These are phyloP conservation scores for Acrobasis consociella DNA, from an alignment of 2,888 invertebrate species.

Conservation along the genomic window DNA sequence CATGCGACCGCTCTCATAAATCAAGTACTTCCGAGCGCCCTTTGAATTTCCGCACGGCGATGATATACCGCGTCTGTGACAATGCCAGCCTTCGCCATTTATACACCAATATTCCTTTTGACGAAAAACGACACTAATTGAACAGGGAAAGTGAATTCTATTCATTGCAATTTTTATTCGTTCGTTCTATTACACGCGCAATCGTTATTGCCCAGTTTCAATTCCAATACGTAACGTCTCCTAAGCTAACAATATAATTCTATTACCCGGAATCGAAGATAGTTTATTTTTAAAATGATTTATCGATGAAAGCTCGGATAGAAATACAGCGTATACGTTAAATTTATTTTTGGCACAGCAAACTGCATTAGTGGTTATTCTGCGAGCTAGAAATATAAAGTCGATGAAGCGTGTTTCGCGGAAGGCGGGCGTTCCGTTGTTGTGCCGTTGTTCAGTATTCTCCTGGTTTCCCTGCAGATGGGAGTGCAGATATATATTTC, in stretches of 20 bases:
- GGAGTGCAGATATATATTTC: constrained; percentile 59
- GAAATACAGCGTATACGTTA: constrained; percentile 24
- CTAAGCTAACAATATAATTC: constrained; percentile 1
- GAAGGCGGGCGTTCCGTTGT: constrained; percentile 15
- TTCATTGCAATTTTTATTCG: constrained; percentile 35
- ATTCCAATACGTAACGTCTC: neutral
- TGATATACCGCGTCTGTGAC: constrained; percentile 73
- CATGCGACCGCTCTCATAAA: constrained; percentile 69
- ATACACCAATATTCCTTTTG: constrained; percentile 69
- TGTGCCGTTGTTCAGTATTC: constrained; percentile 36
- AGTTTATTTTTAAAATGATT: neutral
- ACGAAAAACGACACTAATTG: constrained; percentile 64
- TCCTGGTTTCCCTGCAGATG: constrained; percentile 39
- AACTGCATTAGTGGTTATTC: constrained; percentile 23
- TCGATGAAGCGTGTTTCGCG: constrained; percentile 22
- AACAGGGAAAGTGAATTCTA: constrained; percentile 45
- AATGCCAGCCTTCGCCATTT: constrained; percentile 67
- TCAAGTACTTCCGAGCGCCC: constrained; percentile 75
- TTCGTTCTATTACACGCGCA: constrained; percentile 29
- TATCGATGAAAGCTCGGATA: neutral
- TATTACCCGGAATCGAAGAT: neutral
- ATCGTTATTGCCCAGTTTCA: neutral
- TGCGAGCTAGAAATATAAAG: constrained; percentile 23
- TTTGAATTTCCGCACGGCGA: constrained; percentile 71
- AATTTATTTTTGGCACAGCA: constrained; percentile 23